A percentile compares a stretch with the other conserved stretches of the same genome.
phyloP scores from a whole-genome alignment of 2,113 vertebrate species.

The Lasiurus cinereus region DNA sequence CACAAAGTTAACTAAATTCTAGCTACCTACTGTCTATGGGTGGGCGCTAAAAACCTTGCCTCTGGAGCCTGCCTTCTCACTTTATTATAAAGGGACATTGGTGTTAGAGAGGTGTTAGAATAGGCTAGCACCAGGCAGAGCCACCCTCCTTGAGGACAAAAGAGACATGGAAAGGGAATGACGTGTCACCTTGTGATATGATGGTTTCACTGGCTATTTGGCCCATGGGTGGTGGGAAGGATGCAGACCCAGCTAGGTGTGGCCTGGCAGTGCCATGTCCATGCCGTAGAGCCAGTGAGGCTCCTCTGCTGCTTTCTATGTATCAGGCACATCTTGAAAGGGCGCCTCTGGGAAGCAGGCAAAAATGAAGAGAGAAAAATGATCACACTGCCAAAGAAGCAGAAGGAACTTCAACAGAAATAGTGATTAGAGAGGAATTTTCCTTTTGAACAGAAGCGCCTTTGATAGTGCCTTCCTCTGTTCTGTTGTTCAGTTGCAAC shows the following conservation, averaged over 20 bases:
- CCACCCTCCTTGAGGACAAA: not conserved
- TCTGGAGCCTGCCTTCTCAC: slow-evolving; percentile 12
- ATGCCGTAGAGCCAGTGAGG: rapidly evolving
- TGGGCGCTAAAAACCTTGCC: not conserved
- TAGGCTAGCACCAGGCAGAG: not conserved
- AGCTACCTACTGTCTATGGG: not conserved
- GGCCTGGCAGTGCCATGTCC: rapidly evolving
- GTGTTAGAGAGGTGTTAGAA: slow-evolving; percentile 55
- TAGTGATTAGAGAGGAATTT: not conserved
- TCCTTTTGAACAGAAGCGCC: slow-evolving; percentile 42
- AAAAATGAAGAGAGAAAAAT: slow-evolving; percentile 58
- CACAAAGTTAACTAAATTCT: slow-evolving; percentile 39
- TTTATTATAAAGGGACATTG: slow-evolving; percentile 49
- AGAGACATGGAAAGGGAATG: not conserved
- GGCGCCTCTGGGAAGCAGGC: slow-evolving; percentile 28
- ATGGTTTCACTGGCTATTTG: not conserved
- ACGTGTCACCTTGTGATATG: not conserved
- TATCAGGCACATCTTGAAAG: not conserved
- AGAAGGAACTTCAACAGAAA: not conserved
- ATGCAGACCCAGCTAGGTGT: not conserved
- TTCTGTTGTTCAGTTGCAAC: not conserved
- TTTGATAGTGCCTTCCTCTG: slow-evolving; percentile 12
- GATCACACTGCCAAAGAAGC: slow-evolving; percentile 11
- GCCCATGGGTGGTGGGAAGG: rapidly evolving
- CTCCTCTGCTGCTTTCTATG: not conserved